phyloP scores from a whole-genome alignment of 2,113 vertebrate genomes.

The Callipepla squamata region DNA sequence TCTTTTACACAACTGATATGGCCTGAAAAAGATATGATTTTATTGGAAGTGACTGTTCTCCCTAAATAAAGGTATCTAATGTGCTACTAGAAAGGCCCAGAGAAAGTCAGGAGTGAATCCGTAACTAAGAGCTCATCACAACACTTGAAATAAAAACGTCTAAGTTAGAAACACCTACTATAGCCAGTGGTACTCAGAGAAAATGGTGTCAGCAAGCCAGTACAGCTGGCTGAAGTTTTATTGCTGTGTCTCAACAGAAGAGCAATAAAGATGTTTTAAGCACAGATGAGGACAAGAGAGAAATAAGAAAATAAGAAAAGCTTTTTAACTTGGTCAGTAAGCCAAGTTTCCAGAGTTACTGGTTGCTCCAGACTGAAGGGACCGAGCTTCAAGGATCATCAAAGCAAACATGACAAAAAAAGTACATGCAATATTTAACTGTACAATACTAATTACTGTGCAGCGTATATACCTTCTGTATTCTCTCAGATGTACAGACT shows the following conservation, averaged over 20 bases:
- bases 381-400: neutral
- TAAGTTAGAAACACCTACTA: neutral
- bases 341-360: neutral
- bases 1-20: neutral
- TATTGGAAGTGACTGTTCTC: neutral
- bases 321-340: neutral
- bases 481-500: neutral
- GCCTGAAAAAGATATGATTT: neutral
- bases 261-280: neutral
- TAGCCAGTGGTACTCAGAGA: neutral
- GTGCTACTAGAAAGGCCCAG: neutral
- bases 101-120: neutral
- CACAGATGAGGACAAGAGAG: conserved; percentile 1
- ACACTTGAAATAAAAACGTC: neutral
- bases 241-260: neutral
- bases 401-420: neutral
- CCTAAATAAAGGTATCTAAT: neutral
- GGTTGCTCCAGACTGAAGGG: neutral
- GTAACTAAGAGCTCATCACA: neutral
- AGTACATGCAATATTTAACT: neutral
- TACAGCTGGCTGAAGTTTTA: conserved; percentile 1
- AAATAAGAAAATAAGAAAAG: conserved; percentile 4
- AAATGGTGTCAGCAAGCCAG: conserved; percentile 5
- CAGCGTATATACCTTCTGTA: neutral
- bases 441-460: neutral